Evolutionary conservation across 2,113 vertebrate species (phyloP).

Genomic region (Anas platyrhynchos): DNA sequence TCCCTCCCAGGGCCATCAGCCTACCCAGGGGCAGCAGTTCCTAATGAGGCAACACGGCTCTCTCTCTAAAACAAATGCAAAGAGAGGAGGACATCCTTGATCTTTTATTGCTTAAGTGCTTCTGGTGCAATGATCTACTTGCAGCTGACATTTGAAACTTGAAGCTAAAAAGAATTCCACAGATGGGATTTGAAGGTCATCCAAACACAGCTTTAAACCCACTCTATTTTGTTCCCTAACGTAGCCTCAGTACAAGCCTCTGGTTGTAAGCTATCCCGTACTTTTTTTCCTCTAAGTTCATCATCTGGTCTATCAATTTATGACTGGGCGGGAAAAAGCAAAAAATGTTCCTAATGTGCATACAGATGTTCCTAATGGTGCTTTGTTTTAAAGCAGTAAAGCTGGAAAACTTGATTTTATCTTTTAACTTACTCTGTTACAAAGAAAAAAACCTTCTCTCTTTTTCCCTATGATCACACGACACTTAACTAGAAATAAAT

Average conservation of each 20-base stretch:
- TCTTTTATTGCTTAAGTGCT: conserved; percentile 46
- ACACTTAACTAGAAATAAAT: neutral
- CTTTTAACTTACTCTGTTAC: neutral
- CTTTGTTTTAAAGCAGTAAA: neutral
- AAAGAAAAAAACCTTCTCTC: neutral
- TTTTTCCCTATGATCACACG: neutral
- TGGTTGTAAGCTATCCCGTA: neutral
- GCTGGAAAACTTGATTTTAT: neutral
- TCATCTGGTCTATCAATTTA: conserved; percentile 11
- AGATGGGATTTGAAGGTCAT: conserved; percentile 70
- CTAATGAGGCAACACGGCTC: neutral
- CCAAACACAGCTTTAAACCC: conserved; percentile 55
- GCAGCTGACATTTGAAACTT: conserved; percentile 70
- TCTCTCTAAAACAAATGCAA: conserved; percentile 14
- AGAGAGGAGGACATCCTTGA: conserved; percentile 40
- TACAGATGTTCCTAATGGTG: neutral
- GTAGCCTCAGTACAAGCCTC: neutral
- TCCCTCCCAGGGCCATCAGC: neutral
- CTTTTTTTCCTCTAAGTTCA: neutral
- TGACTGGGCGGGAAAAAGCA: neutral
- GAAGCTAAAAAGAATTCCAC: conserved; percentile 47
- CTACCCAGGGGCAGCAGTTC: neutral
- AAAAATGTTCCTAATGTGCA: conserved; percentile 1
- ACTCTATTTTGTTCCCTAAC: conserved; percentile 13
- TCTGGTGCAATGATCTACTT: conserved; percentile 54